Evolutionary conservation across 2,888 invertebrate genomes (phyloP).

Genomic region (Tanypteryx hageni): DNA sequence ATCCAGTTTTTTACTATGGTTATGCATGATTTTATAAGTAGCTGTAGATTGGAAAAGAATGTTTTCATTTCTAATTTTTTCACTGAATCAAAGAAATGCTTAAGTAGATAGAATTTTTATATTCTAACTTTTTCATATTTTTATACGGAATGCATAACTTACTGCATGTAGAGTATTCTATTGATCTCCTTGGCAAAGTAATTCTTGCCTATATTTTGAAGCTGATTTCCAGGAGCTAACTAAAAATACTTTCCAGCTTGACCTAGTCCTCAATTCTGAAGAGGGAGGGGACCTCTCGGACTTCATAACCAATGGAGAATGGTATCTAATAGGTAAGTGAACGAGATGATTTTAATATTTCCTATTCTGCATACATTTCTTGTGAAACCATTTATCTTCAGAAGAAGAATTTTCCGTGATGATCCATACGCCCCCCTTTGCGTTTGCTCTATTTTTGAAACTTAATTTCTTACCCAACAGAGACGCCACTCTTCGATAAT

Average conservation of each 20-base stretch:
- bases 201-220: conserved; percentile 3
- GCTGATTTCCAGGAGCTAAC: conserved; percentile 35
- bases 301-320: conserved; percentile 99
- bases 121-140: neutral
- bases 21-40: too few species aligned
- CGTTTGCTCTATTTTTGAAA: too few species aligned
- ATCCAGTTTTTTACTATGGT: too few species aligned
- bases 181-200: neutral
- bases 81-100: neutral
- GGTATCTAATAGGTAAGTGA: conserved; percentile 97
- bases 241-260: conserved; percentile 82
- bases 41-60: neutral
- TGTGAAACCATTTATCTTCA: too few species aligned
- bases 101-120: conserved; percentile 6
- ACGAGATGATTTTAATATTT: neutral
- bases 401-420: too few species aligned
- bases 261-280: conserved; percentile 96
- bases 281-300: conserved; percentile 96
- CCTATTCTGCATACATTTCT: too few species aligned
- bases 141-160: conserved; percentile 25
- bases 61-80: neutral
- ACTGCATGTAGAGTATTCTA: neutral
- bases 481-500: too few species aligned
- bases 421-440: too few species aligned
- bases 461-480: too few species aligned